Percentiles rank a stretch among this genome's conserved stretches.
phyloP scores from a whole-genome alignment of 2,113 vertebrate genomes.

The Cinclus cinclus region DNA sequence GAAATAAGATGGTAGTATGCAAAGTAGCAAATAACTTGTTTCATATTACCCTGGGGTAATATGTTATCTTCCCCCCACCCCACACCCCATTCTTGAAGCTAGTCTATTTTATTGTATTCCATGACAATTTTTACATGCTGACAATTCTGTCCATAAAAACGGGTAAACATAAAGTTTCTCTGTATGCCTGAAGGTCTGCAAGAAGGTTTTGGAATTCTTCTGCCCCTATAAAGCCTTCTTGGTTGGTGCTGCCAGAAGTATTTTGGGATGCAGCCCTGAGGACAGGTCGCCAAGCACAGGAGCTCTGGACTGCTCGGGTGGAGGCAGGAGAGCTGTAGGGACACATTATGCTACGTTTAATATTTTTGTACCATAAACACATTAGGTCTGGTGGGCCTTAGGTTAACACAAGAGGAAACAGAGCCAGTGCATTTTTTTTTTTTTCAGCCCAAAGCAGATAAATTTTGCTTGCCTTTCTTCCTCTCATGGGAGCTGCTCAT shows the following conservation, averaged over 20 bases:
- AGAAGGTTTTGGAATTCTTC: background rate
- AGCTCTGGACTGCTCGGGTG: background rate
- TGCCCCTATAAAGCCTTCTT: background rate
- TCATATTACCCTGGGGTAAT: background rate
- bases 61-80: background rate
- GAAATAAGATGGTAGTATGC: background rate
- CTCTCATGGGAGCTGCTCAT: background rate
- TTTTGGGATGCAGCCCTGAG: background rate
- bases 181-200: background rate
- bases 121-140: background rate
- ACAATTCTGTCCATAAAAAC: background rate
- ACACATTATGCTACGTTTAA: fast-evolving
- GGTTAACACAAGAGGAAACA: background rate
- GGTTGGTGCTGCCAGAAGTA: background rate
- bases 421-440: background rate
- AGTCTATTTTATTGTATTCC: background rate
- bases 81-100: background rate
- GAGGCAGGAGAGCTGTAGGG: background rate
- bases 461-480: background rate
- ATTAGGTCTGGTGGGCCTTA: too few relatives aligned
- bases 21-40: background rate
- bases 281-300: background rate
- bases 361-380: background rate
- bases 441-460: background rate
- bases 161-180: background rate